A percentile compares a stretch with the other conserved stretches of the same genome.
Conservation (phyloP, 2,888 invertebrate genomes). For the Netelia inedita region DNA sequence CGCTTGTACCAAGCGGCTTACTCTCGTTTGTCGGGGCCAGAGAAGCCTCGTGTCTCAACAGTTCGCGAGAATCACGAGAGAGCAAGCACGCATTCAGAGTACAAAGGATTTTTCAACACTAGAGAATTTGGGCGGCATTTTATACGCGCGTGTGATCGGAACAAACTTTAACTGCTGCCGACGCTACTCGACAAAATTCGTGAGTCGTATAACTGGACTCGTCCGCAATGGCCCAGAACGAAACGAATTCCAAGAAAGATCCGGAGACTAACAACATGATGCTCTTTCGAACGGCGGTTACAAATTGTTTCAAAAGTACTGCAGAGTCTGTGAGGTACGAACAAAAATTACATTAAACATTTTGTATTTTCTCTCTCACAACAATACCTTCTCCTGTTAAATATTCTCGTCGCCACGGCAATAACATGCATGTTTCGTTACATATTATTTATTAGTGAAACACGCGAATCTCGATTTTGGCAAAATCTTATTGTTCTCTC, state of each 20-base stretch:
- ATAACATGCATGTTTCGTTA: too few species aligned
- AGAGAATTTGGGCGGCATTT: not conserved
- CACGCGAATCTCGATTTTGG: too few species aligned
- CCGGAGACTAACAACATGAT: constrained; percentile 74
- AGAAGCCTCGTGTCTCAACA: constrained; percentile 10
- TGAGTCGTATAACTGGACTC: not conserved
- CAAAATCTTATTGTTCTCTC: too few species aligned
- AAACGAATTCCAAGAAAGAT: constrained; percentile 39
- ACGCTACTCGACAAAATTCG: not conserved
- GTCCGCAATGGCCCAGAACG: constrained; percentile 44
- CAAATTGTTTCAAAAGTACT: constrained; percentile 75
- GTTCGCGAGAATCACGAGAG: constrained; percentile 22
- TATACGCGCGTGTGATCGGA: constrained; percentile 26
- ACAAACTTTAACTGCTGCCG: not conserved
- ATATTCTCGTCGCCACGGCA: too few species aligned
- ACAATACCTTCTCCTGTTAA: too few species aligned
- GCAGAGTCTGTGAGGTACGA: constrained; percentile 80
- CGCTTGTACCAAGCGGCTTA: constrained; percentile 24
- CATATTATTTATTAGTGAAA: too few species aligned
- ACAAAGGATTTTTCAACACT: constrained; percentile 45
- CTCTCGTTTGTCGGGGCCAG: constrained; percentile 12
- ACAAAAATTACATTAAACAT: not conserved
- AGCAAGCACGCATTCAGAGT: not conserved
- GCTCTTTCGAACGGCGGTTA: constrained; percentile 75
- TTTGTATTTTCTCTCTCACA: not conserved